A percentile compares a stretch with the other conserved stretches of the same genome.
Conservation (phyloP, 1,140 invertebrate species). For the Drosophila pruinosa region DNA sequence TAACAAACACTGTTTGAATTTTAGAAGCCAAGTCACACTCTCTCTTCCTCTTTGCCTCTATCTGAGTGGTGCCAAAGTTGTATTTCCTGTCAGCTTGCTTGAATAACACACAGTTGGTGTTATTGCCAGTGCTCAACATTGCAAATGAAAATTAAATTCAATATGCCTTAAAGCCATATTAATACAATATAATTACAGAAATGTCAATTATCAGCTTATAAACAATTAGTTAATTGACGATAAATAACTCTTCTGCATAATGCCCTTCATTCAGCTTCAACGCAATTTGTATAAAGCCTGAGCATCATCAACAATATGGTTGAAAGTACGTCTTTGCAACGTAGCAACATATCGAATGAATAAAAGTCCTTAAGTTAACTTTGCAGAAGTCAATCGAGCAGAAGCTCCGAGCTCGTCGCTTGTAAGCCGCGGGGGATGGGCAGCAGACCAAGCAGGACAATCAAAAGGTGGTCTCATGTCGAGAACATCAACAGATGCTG, state of each 20-base stretch:
- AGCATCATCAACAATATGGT: no score
- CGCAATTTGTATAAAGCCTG: not conserved
- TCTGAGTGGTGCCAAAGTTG: not conserved
- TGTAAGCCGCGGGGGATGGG: not conserved
- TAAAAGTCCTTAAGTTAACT: slow-evolving; percentile 43
- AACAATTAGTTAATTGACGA: not conserved
- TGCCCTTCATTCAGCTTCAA: not conserved
- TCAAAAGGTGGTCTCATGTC: not conserved
- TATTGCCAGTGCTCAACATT: not conserved
- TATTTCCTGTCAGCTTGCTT: not conserved
- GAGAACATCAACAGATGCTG: slow-evolving; percentile 24
- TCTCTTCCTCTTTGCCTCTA: not conserved
- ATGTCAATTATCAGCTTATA: not conserved
- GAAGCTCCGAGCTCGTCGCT: slow-evolving; percentile 23
- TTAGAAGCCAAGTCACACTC: not conserved
- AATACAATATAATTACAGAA: not conserved
- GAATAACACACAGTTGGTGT: not conserved
- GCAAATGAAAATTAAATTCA: not conserved
- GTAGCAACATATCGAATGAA: slow-evolving; percentile 9
- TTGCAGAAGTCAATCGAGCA: slow-evolving; percentile 49
- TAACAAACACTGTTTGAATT: not conserved
- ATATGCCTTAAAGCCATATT: not conserved
- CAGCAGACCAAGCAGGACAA: not conserved
- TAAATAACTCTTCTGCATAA: not conserved
- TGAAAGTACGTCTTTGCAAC: not conserved